Base-by-base conservation (phyloP, 1,140 invertebrate genomes). In the Brachionus calyciflorus region DNA sequence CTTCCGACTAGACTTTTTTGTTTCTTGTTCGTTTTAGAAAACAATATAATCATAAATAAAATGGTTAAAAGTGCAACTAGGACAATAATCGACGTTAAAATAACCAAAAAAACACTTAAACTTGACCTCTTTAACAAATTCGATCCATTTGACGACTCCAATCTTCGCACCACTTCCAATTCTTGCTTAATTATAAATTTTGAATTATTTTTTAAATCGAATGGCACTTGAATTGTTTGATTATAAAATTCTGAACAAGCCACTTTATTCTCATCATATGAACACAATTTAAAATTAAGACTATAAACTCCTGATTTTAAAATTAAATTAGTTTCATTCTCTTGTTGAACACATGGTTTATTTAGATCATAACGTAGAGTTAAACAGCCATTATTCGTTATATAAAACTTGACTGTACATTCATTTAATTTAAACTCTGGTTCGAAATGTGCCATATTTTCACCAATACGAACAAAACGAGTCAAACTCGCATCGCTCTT, bases 381-480 rank as follows among this genome's bases (percentile, higher is more conserved):
- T 6, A 73, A 37, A 30, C 69, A 73, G 14, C 69, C 69, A 55
- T n/a, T 17, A 26, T 73, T 73, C 4, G 37, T 17, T 17, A 73
- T 73, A 37, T 51, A 51, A 19, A 73, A 73, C 5, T 49, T 55
- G 0, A 46, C 46, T 19, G 28, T 37, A 26, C 46, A 73, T 17
- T 70, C 12, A 24, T 26, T 6, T 24, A 40, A 40, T 33, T 48
- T 40, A 21, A 73, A 73, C 24, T 55, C 51, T 3, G 69, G 19
- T 73, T 73, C 51, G 9, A 73, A 55, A 51, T 73, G 69, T 14
- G 69, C 69, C 40, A 65, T 28, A 19, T 51, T 73, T 51, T 37
- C n/a, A 10, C 51, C 48, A 21, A 73, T 24, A 51, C 69, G 46
- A 1, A 73, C 69, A 55, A 73, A 73, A 1, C 69, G 19, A 24